phyloP scores from a whole-genome alignment of 64 coral and sea anemone genomes.

The Porites lutea region DNA sequence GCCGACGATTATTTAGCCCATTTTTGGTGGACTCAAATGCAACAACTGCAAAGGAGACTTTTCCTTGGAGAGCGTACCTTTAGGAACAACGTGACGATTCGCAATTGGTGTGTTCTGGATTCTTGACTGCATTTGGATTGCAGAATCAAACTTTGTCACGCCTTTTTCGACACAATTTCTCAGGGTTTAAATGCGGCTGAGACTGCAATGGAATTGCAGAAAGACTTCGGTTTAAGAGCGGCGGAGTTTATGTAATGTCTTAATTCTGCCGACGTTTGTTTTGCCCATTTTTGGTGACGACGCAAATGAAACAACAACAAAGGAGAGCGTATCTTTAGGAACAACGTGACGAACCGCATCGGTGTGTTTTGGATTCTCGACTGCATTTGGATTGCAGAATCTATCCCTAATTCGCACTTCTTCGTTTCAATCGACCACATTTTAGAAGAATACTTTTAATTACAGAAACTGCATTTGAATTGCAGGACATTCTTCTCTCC shows the following conservation, averaged over 20 bases:
- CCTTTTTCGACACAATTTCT: too few relatives aligned
- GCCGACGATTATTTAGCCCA: not conserved
- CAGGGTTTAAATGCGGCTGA: too few relatives aligned
- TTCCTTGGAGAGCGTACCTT: not conserved
- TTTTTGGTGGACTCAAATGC: not conserved
- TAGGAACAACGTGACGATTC: too few relatives aligned
- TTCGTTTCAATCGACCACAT: too few relatives aligned
- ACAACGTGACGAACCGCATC: too few relatives aligned
- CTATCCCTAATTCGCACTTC: not conserved
- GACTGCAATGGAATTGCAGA: not conserved
- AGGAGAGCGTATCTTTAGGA: not conserved
- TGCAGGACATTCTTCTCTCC: not conserved
- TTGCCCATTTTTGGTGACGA: not conserved
- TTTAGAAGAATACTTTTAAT: not conserved
- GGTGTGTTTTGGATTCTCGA: too few relatives aligned
- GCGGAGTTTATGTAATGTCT: too few relatives aligned
- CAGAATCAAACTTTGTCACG: not conserved
- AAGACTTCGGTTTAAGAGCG: not conserved
- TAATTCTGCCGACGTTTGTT: not conserved
- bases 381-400: slow-evolving; percentile 8
- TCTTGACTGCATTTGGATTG: not conserved
- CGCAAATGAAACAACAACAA: not conserved
- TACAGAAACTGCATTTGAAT: slow-evolving; percentile 38
- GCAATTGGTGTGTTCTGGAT: too few relatives aligned
- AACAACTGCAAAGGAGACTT: not conserved